phyloP scores from a whole-genome alignment of 30 jellyfish, hydroid and myxozoan species.

The Aurelia aurita complex sp. Pacific region DNA sequence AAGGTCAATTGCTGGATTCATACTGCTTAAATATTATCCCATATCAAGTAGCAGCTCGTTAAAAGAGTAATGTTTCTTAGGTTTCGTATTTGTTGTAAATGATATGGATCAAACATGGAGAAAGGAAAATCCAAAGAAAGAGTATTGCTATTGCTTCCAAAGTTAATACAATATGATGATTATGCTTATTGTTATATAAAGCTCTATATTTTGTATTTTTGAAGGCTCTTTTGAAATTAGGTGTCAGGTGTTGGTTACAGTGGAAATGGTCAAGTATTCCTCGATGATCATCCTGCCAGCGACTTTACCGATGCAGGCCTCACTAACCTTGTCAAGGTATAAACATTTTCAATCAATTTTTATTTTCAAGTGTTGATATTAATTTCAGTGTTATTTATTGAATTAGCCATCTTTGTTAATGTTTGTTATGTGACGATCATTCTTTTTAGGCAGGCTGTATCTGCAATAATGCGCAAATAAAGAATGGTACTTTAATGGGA shows the following conservation, averaged over 20 bases:
- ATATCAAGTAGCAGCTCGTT: too few species aligned
- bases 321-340: slow-evolving; percentile 88
- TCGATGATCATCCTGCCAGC: slow-evolving; percentile 70
- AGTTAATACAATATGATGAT: too few species aligned
- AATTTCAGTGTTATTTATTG: not conserved
- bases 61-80: too few species aligned
- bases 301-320: slow-evolving; percentile 80
- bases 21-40: too few species aligned
- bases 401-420: not conserved
- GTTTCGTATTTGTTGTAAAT: too few species aligned
- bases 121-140: too few species aligned
- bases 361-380: too few species aligned
- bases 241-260: slow-evolving; percentile 94
- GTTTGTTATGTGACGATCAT: not conserved
- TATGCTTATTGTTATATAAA: too few species aligned
- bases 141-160: too few species aligned
- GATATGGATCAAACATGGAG: too few species aligned
- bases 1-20: too few species aligned
- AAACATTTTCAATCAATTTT: not conserved
- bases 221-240: slow-evolving; percentile 3
- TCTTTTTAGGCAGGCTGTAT: slow-evolving; percentile 85
- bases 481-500: slow-evolving; percentile 82
- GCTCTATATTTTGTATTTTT: not conserved
- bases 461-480: slow-evolving; percentile 91
- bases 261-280: slow-evolving; percentile 89